Base-by-base conservation (phyloP, 1,140 invertebrate species). In the Apolygus lucorum region DNA sequence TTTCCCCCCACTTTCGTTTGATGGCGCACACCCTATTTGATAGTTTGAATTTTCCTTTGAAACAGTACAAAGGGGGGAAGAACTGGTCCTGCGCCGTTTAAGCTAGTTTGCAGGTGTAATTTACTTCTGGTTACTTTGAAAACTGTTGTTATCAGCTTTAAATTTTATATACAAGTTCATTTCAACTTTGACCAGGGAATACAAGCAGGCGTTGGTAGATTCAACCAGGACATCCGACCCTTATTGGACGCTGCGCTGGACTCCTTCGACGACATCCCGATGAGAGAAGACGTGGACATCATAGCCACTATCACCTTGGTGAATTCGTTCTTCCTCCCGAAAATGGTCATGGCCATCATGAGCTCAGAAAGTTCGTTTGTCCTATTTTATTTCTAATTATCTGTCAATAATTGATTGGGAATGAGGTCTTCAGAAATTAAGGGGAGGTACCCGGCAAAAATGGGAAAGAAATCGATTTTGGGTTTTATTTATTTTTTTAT, bases 231-330 rank as follows among this genome's bases (percentile, higher is more conserved):
- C 64, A 49, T 75, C 2, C 67, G 73, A 26, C 72, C 76, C 17
- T 68, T 72, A 68, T 69, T 76, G 17, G 67, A 74, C 11, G 29
- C 70, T 17, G 26, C 73, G 28, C 73, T 77, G 71, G 26, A 65
- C 8, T 76, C 75, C 52, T 71, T 81, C 78, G 69, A 69, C 68
- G 75, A 77, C 66, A 74, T 76, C 27, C 73, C 75, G 22, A 72
- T 80, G 2, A 75, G 77, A 71, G 75, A 77, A 70, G 78, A 78
- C 52, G 77, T 82, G 63, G 78, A 81, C 74, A 74, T 79, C 49
- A 71, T 77, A 14, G 76, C 76, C 27, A 77, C 80, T n/a, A 73
- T 80, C 24, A 75, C 29, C 52, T 52, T 65, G 22, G 29, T 70
- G 4, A 70, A 71, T 59, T 14, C 54, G 4, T 59, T 14, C 22